phyloP scores from a whole-genome alignment of 2,113 vertebrate species.

The Hucho hucho region DNA sequence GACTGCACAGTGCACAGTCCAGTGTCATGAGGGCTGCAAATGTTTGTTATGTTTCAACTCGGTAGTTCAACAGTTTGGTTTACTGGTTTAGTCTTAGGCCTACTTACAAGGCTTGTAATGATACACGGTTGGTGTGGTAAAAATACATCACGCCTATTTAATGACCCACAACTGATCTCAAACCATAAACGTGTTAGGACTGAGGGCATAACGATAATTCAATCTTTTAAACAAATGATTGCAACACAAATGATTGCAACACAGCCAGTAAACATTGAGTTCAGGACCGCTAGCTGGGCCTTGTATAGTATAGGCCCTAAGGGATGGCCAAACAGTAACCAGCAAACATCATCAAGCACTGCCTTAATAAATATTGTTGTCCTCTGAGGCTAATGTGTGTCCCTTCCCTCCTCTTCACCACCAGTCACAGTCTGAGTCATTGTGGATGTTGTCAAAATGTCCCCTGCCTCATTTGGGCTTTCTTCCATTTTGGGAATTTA shows the following conservation, averaged over 20 bases:
- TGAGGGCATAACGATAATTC: no score
- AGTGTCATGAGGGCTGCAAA: not conserved
- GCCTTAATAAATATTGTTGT: not conserved
- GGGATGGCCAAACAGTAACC: no score
- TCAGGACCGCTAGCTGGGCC: no score
- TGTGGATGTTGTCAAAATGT: not conserved
- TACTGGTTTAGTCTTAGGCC: not conserved
- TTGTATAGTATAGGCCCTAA: no score
- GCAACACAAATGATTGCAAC: no score
- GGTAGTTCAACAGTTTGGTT: not conserved
- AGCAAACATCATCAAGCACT: no score
- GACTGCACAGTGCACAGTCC: not conserved
- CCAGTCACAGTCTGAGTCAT: not conserved
- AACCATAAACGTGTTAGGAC: no score
- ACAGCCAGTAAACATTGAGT: no score
- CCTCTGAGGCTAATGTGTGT: not conserved
- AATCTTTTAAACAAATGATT: not conserved
- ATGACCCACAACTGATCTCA: no score
- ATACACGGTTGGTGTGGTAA: not conserved
- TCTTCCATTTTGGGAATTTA: slow-evolving; percentile 3
- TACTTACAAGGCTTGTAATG: not conserved
- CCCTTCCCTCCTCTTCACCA: not conserved
- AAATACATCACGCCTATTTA: not conserved
- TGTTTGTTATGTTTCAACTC: not conserved
- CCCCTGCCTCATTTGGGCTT: no score